Evolutionary conservation across 1,140 invertebrate species (phyloP), one percentile per base, ranked within the genome.

Genomic region (Colletes latitarsis): DNA sequence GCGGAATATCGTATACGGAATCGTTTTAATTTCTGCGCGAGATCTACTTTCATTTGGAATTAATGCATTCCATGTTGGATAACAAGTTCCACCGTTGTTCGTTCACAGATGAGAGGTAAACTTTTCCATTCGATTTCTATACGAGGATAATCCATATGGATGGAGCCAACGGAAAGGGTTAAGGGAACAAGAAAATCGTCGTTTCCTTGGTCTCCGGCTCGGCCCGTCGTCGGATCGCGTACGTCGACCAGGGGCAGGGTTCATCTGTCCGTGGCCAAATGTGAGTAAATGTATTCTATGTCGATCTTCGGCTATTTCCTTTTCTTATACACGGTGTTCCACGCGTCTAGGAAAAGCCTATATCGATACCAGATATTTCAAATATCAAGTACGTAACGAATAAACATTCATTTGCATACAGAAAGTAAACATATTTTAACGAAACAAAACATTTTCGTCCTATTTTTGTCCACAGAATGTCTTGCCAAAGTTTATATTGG

Each of bases 61-160:
- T 12, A 19, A 69, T 21, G 49, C 5, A 5, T 39, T 62, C 43
- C 21, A 19, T 3, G 41, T 46, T 66, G 43, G 19, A 6, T 62
- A 66, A 66, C 63, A 41, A 46, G 41, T 41, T 17, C 30, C 39
- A 30, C 52, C 72, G n/a, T 49, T 81, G 15, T 82, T 74, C 46
- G 43, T 82, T 39, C 21, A n/a, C 41, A 85, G 84, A 63, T 85
- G 70, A 85, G 66, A 62, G 52, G 12, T 21, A 46, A 81, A 75
- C 6, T 57, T 30, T 15, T 19, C 10, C 43, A 6, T 43, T 46
- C 82, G 69, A 73, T 43, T 75, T 75, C 72, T n/a, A 67, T 49
- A 46, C 58, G 69, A 39, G 63, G 73, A 21, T 84, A 67, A 76
- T 81, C 52, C 67, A 77, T 49, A 75, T 83, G 82, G 73, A 85